phyloP scores from a whole-genome alignment of 2,888 invertebrate genomes.

The Limnephilus auricula region DNA sequence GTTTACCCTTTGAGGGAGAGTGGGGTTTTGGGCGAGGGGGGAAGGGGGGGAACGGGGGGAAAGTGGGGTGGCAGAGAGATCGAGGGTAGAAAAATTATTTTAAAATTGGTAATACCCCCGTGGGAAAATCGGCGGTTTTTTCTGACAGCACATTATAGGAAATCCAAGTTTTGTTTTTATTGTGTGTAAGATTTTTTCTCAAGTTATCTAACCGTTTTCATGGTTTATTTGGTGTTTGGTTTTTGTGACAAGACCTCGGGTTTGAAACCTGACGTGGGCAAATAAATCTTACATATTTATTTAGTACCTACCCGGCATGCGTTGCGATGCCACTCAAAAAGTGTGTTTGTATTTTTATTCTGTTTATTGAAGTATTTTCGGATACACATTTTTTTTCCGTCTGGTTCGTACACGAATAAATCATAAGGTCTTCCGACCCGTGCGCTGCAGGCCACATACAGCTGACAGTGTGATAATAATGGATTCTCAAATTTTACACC shows the following conservation, averaged over 20 bases:
- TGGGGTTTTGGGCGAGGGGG: background rate
- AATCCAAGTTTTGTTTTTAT: background rate
- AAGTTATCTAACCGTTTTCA: background rate
- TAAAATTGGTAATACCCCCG: slow-evolving; percentile 46
- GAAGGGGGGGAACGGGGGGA: background rate
- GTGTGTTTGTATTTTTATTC: too few species aligned
- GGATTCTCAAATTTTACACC: too few species aligned
- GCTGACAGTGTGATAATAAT: too few species aligned
- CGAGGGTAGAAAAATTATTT: slow-evolving; percentile 33
- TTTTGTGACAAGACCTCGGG: background rate
- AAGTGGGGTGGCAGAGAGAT: background rate
- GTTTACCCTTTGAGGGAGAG: slow-evolving; percentile 50
- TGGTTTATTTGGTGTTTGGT: background rate
- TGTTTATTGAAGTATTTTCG: too few species aligned
- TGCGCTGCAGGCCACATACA: too few species aligned
- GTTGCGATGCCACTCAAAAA: too few species aligned
- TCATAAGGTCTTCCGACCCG: too few species aligned
- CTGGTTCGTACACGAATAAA: too few species aligned
- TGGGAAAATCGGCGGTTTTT: slow-evolving; percentile 48
- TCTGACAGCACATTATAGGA: slow-evolving; percentile 44
- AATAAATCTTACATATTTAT: background rate
- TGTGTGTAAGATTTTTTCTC: background rate
- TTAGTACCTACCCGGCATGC: too few species aligned
- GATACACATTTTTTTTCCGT: too few species aligned
- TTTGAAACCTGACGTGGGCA: background rate